Base-by-base conservation (phyloP, 2,797 vertebrate genomes). In the Champsocephalus esox region DNA sequence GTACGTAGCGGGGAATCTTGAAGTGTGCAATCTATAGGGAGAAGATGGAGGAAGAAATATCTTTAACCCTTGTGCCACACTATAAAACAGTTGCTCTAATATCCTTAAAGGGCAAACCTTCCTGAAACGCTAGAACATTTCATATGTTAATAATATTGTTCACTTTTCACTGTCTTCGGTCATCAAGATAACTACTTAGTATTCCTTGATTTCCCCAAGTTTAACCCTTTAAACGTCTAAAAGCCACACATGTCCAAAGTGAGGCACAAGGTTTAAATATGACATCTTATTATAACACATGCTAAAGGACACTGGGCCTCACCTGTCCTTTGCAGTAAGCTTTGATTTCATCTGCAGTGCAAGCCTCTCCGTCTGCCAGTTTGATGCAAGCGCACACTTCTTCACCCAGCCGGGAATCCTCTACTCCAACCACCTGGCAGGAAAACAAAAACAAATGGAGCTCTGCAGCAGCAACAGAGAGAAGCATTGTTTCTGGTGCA, bases 381-480 rank as follows among this genome's bases (percentile, higher is more conserved):
- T 87, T 94, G 85, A 99, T 94, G 77, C 97, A 98, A 71, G 97
- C 98, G 46, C 98, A 99, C 46, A 99, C 65, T 82, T 99, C 97
- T 72, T 99, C 98, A 12, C 98, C 98, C 97, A 99, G 94, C 43
- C 94, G 93, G 0, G 61, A 6, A 24, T 99, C 98, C 77, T 94
- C 91, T 41, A 99, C 95, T 9, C 98, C 98, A 17, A 99, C 87
- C 88, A 99, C 97, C 98, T 99, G 34, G 34, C 90, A 70, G 1
- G 14, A 2, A 14, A 71, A 14, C 32, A 9, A n/a, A 10, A 19
- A 11, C 9, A 57, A 14, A 32, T 54, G 45, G 0, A 19, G 12
- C 9, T 74, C 43, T 28, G 12, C 43, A 70, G 13, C 21, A 51
- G 21, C 34, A 13, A 56, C 9, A 12, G 12, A n/a, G 10, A 21